Conservation (phyloP, 2,797 vertebrate species). For the Anolis apletophallus region DNA sequence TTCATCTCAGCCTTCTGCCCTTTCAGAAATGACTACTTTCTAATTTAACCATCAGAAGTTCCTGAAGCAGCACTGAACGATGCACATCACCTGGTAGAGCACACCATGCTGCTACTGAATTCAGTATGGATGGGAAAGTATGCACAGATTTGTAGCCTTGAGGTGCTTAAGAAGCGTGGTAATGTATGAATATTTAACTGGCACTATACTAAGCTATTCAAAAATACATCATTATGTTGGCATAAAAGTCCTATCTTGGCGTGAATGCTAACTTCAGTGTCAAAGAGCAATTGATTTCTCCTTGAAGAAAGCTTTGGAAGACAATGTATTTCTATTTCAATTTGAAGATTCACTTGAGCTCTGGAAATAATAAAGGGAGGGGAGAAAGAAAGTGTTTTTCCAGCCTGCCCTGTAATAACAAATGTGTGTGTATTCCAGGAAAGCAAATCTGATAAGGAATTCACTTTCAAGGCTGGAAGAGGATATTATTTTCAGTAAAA, state of each 20-base stretch:
- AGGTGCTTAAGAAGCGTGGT: neutral
- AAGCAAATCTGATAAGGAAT: slow-evolving; percentile 20
- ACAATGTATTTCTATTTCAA: neutral
- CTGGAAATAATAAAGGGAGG: neutral
- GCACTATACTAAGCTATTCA: neutral
- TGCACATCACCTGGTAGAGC: neutral
- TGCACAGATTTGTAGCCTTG: neutral
- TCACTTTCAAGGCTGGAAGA: slow-evolving; percentile 44
- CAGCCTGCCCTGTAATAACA: slow-evolving; percentile 29
- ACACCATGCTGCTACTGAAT: neutral
- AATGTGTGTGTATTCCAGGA: neutral
- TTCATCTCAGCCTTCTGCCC: neutral
- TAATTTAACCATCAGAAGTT: too few relatives aligned
- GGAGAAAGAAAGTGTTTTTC: slow-evolving; percentile 10
- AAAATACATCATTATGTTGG: neutral
- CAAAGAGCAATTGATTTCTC: neutral
- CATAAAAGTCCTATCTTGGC: neutral
- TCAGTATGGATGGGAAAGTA: neutral
- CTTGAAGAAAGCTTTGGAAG: neutral
- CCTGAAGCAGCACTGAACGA: neutral
- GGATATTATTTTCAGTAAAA: slow-evolving; percentile 1
- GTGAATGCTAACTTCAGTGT: neutral
- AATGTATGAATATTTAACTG: neutral
- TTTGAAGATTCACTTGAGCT: slow-evolving; percentile 5
- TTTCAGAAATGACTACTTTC: neutral